These are phyloP conservation scores for Apotomis capreana DNA, from an alignment of 2,888 invertebrate genomes.

Conservation along the genomic window DNA sequence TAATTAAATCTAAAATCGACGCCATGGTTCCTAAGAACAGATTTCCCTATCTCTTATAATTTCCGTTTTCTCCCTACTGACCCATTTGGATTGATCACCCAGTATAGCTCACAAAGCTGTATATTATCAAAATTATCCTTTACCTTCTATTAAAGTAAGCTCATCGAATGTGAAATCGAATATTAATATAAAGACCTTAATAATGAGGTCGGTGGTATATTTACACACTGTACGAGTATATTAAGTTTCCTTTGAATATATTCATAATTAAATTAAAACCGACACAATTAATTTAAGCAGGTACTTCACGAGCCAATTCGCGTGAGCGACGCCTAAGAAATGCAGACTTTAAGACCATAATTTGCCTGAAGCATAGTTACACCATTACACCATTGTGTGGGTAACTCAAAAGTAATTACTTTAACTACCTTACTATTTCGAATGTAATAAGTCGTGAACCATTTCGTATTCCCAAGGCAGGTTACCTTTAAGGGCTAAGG, in stretches of 20 bases:
- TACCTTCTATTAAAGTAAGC: too few relatives aligned
- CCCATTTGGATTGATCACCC: too few relatives aligned
- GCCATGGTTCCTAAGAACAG: too few relatives aligned
- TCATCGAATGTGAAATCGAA: too few relatives aligned
- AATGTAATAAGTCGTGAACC: conserved; percentile 37
- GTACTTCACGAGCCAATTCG: conserved; percentile 5
- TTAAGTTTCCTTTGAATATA: background rate
- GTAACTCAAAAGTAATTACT: conserved; percentile 38
- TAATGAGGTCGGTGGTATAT: background rate
- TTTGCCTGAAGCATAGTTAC: conserved; percentile 36
- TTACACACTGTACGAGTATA: background rate
- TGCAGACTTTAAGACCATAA: conserved; percentile 31
- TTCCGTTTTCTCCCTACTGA: too few relatives aligned
- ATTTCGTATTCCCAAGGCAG: conserved; percentile 36
- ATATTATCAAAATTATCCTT: too few relatives aligned
- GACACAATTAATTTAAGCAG: conserved; percentile 3
- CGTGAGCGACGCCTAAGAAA: conserved; percentile 4
- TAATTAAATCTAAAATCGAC: too few relatives aligned
- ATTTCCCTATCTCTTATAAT: too few relatives aligned
- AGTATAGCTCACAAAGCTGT: too few relatives aligned
- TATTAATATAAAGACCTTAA: too few relatives aligned
- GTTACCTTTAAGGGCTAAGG: conserved; percentile 27
- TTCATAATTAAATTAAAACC: background rate
- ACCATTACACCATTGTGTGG: conserved; percentile 37
- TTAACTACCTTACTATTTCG: conserved; percentile 38